These are phyloP conservation scores for Mobula hypostoma DNA, from an alignment of 2,113 vertebrate species.

Conservation along the genomic window DNA sequence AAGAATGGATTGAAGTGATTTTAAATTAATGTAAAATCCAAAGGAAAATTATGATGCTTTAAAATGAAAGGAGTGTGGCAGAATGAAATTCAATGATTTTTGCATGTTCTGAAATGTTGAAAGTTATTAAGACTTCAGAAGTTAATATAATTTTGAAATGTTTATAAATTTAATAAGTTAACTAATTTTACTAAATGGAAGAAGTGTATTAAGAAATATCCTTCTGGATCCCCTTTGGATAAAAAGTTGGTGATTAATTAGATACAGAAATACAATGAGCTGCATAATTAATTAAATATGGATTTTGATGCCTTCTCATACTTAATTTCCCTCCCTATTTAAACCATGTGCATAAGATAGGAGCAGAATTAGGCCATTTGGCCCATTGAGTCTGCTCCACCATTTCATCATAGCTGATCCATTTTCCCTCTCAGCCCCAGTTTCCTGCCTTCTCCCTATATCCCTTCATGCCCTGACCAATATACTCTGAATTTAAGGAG, in stretches of 20 bases:
- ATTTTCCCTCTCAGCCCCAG: too few species aligned
- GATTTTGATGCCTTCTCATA: not conserved
- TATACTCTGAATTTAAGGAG: not conserved
- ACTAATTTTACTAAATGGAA: not conserved
- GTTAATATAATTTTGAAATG: too few species aligned
- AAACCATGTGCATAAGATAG: too few species aligned
- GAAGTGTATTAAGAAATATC: too few species aligned
- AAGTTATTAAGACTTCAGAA: too few species aligned
- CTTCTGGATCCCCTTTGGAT: too few species aligned
- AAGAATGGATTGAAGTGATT: not conserved
- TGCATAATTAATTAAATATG: not conserved
- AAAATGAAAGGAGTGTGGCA: not conserved
- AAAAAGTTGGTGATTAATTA: not conserved
- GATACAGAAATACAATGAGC: not conserved
- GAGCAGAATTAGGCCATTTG: too few species aligned
- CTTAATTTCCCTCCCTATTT: too few species aligned
- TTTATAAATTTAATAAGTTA: not conserved
- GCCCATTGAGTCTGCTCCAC: too few species aligned
- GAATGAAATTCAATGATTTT: not conserved
- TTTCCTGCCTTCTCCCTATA: too few species aligned
- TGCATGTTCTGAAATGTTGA: not conserved
- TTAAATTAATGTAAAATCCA: not conserved
- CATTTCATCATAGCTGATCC: too few species aligned
- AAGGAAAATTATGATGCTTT: not conserved
- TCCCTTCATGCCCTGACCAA: too few species aligned